A percentile compares a stretch with the other conserved stretches of the same genome.
These are phyloP conservation scores for Nymphalis io DNA, from an alignment of 1,140 invertebrate genomes.

Conservation along the genomic window DNA sequence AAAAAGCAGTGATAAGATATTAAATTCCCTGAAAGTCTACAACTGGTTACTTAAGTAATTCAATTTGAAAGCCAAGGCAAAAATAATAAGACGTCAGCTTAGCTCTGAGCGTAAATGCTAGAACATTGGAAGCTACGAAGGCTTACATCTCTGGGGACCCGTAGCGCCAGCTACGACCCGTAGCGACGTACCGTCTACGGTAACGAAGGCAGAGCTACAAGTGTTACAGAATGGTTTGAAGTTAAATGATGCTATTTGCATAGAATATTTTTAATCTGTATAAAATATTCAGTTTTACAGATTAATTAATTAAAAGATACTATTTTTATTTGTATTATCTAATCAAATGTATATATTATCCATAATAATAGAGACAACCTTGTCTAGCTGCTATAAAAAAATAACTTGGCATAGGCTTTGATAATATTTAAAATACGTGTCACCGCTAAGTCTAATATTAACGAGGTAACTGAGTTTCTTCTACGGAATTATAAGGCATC, in stretches of 20 bases:
- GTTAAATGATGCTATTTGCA: background rate
- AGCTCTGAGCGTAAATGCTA: conserved; percentile 63
- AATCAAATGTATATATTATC: no score
- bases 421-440: background rate
- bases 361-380: no score
- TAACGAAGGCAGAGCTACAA: conserved; percentile 62
- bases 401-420: background rate
- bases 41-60: conserved; percentile 47
- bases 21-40: conserved; percentile 32
- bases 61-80: conserved; percentile 59
- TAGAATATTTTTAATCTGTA: background rate
- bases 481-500: conserved; percentile 49
- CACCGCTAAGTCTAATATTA: background rate
- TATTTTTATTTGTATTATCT: no score
- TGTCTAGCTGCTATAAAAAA: no score
- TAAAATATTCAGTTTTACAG: background rate
- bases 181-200: conserved; percentile 63
- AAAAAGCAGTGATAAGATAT: conserved; percentile 38
- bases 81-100: conserved; percentile 71
- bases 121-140: conserved; percentile 66
- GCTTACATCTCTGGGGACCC: conserved; percentile 66
- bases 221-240: conserved; percentile 38
- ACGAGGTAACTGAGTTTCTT: background rate
- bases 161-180: conserved; percentile 68
- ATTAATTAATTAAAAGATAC: no score